Base-by-base conservation (phyloP, 2,113 vertebrate species). In the Lasiurus borealis region DNA sequence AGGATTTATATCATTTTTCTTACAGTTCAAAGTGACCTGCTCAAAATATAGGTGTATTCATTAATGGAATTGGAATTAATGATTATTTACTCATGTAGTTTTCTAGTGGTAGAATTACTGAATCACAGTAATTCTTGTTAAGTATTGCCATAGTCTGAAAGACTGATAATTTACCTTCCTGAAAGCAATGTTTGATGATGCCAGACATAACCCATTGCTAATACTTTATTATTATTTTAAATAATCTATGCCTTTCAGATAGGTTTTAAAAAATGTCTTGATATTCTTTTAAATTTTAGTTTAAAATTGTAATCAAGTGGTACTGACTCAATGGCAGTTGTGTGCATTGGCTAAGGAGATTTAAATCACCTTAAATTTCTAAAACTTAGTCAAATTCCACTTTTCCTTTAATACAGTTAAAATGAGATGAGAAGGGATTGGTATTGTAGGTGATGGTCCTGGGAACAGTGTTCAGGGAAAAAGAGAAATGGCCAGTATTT, bases 361-460 rank as follows among this genome's bases (percentile, higher is more conserved):
- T 57, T 40, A 40, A 90, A 69, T 54, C 3, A 54, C 31, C 31
- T 84, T 44, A 72, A 15, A 57, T 78, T 83, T 64, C 62, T 78
- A 83, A 95, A 57, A 9, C 31, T 78, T 93, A 83, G 86, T 78
- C 34, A 52, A 77, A 31, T 90, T 90, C 68, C 46, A 34, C 86
- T 92, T 93, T 83, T 36, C 21, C 34, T 90, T 88, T 66, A 23
- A 66, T 57, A 34, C 6, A 71, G 18, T 73, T 94, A 66, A 94
- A 92, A 77, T 0, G 73, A 48, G 10, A 44, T 94, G 81, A 91
- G 44, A 87, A 69, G 25, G 91, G 80, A 86, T 62, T 82, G 69
- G 15, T 69, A 0, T 48, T 92, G n/a, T 40, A 31, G 31, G n/a
- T 81, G 27, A 89, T 77, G 52, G 81, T 92, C 23, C 14, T 48